Evolutionary conservation across 2,113 vertebrate genomes (phyloP).

Genomic region (Scolopax mira): DNA sequence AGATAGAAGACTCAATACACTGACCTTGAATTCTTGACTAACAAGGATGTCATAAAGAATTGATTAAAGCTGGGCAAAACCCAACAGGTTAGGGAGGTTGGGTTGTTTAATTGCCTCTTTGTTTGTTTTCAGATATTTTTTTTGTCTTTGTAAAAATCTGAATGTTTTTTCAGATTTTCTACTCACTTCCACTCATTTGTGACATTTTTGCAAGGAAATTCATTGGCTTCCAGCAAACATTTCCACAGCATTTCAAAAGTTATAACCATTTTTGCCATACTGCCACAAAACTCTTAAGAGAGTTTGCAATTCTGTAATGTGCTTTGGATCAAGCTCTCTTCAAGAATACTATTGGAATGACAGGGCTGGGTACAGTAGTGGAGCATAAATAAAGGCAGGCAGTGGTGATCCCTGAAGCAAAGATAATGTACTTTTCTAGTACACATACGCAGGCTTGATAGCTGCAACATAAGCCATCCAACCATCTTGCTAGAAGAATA

Average conservation of each 20-base stretch:
- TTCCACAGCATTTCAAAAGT: conserved; percentile 49
- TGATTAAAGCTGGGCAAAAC: conserved; percentile 61
- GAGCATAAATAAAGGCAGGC: conserved; percentile 61
- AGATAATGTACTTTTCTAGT: conserved; percentile 59
- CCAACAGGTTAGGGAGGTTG: neutral
- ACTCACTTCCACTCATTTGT: neutral
- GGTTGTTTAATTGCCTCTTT: neutral
- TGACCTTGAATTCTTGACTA: conserved; percentile 51
- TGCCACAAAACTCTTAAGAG: conserved; percentile 56
- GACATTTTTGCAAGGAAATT: neutral
- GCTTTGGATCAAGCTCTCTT: conserved; percentile 49
- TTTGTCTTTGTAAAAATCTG: neutral
- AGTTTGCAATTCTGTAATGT: conserved; percentile 48
- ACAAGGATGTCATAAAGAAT: conserved; percentile 47
- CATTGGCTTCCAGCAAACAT: conserved; percentile 22
- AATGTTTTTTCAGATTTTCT: conserved; percentile 8
- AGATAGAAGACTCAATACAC: conserved; percentile 49
- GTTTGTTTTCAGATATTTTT: neutral
- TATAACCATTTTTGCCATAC: conserved; percentile 56
- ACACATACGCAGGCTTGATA: conserved; percentile 14
- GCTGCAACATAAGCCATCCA: conserved; percentile 30
- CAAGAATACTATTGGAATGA: conserved; percentile 49
- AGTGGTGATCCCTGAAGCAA: conserved; percentile 59
- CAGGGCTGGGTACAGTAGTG: conserved; percentile 41
- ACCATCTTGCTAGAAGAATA: neutral